These are phyloP conservation scores for Littorina saxatilis DNA, from an alignment of 1,140 invertebrate species.

Conservation along the genomic window DNA sequence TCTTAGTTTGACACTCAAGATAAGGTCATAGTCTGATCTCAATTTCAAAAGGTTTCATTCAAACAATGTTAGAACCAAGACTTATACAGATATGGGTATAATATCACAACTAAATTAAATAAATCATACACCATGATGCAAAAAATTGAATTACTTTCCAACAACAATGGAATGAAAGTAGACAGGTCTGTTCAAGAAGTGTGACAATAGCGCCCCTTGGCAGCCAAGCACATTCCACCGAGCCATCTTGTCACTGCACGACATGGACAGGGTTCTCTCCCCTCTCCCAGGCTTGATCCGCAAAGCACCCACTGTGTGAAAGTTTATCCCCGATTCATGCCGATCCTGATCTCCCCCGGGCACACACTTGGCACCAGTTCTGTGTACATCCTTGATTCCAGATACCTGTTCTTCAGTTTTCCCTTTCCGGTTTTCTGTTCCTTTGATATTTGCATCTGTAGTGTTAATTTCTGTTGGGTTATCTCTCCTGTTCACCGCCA, in stretches of 20 bases:
- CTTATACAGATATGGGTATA: too few relatives aligned
- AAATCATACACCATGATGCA: background rate
- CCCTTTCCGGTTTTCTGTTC: background rate
- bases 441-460: background rate
- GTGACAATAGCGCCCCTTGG: conserved; percentile 88
- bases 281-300: conserved; percentile 95
- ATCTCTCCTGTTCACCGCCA: background rate
- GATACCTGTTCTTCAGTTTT: background rate
- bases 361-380: conserved; percentile 94
- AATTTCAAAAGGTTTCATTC: too few relatives aligned
- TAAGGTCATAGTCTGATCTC: too few relatives aligned
- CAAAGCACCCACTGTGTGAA: conserved; percentile 85
- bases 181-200: conserved; percentile 84
- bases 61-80: too few relatives aligned
- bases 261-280: conserved; percentile 90
- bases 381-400: conserved; percentile 80
- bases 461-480: background rate
- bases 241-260: conserved; percentile 95
- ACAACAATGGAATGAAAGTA: conserved; percentile 85
- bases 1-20: too few relatives aligned
- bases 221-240: conserved; percentile 91
- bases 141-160: conserved; percentile 74
- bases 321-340: conserved; percentile 78
- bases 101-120: too few relatives aligned
- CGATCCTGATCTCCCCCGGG: conserved; percentile 72